phyloP scores from a whole-genome alignment of 1,140 invertebrate genomes.

The Listronotus bonariensis region DNA sequence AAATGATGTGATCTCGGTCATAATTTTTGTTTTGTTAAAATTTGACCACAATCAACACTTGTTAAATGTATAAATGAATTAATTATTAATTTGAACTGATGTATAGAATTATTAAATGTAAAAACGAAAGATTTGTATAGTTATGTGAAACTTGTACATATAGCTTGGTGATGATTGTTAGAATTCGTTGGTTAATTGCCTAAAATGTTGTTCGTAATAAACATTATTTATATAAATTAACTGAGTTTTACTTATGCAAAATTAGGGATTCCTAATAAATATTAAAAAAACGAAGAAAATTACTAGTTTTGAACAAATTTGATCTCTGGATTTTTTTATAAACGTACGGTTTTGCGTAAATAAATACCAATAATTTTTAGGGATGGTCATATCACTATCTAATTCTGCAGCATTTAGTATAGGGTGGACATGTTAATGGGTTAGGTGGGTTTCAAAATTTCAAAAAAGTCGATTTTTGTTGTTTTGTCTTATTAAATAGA shows the following conservation, averaged over 20 bases:
- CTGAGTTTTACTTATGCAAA: conserved; percentile 4
- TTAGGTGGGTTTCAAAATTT: no score
- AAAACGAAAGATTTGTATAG: conserved; percentile 3
- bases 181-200: conserved; percentile 27
- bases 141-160: conserved; percentile 23
- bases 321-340: no score
- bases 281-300: no score
- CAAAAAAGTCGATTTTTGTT: no score
- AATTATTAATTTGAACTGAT: conserved; percentile 30
- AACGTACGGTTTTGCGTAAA: no score
- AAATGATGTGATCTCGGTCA: conserved; percentile 20
- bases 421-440: no score
- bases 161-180: conserved; percentile 30
- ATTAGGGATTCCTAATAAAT: no score
- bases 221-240: conserved; percentile 27
- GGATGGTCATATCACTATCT: no score
- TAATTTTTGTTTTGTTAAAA: conserved; percentile 16
- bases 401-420: no score
- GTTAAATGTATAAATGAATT: conserved; percentile 5
- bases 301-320: no score
- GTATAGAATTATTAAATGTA: conserved; percentile 27
- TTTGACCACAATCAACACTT: conserved; percentile 13
- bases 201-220: conserved; percentile 33
- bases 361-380: no score
- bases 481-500: no score